Base-by-base conservation (phyloP, 2,797 vertebrate genomes). In the Jordanella pulchra region DNA sequence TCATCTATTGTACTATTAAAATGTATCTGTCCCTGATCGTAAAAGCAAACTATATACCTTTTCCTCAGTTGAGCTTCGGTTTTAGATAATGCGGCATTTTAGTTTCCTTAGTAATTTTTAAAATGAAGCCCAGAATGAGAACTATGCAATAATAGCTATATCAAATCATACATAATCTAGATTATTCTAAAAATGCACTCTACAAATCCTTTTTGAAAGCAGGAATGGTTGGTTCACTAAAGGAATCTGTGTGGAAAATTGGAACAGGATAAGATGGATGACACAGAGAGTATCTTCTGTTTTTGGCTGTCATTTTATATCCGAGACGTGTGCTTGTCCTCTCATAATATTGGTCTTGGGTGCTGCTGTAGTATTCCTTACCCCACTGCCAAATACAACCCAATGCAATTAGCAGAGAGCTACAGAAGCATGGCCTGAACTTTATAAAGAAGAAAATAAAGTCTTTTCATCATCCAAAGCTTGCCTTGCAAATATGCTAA, bases 321-420 rank as follows among this genome's bases (percentile, higher is more conserved):
- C 76, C 82, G 86, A 93, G 87, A 85, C 80, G 54, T 84, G 79
- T 75, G 77, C 83, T 42, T 88, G 88, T 91, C 90, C 88, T 88
- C 87, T 84, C 77, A 82, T 87, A 90, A 93, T 93, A 91, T 94
- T 94, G 89, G 90, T 87, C 78, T 95, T 95, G 93, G 92, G 92
- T 72, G 39, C 2, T 0, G 68, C 47, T 53, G 56, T 78, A 75
- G 77, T 89, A 86, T 84, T 86, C 85, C 78, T 71, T 23, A 73
- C 42, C 51, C 72, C 1, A 39, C 78, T 80, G 90, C 87, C 90
- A 91, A 91, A 91, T 77, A 76, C 86, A 86, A 81, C 80, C 76
- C 65, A 73, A 82, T 77, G 83, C 83, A 92, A 92, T 94, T 93
- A 89, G 81, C 76, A 80, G 84, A 86, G 74, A 67, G 69, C 79